Evolutionary conservation across 2,888 invertebrate genomes (phyloP).

Genomic region (Lycocerus yunnanus): DNA sequence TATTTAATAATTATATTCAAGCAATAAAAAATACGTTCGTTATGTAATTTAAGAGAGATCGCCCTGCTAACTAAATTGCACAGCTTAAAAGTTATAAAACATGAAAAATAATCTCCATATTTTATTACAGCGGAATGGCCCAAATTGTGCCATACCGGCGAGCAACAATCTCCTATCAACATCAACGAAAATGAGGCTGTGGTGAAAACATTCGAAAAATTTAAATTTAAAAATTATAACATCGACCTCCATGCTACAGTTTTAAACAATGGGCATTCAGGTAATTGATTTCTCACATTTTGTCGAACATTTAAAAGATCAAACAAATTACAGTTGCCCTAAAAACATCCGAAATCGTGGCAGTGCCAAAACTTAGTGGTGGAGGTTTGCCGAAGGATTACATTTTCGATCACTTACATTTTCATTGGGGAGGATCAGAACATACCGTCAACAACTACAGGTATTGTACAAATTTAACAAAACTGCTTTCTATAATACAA

Average conservation of each 20-base stretch:
- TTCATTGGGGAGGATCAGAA: constrained; percentile 84
- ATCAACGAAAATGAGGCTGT: constrained; percentile 62
- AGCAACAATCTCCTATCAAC: constrained; percentile 78
- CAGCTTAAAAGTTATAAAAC: neutral
- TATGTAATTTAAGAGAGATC: no score
- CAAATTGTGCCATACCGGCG: constrained; percentile 66
- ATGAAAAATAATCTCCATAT: neutral
- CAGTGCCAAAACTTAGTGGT: constrained; percentile 54
- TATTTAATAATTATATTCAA: no score
- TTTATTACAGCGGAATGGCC: constrained; percentile 61
- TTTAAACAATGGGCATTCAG: constrained; percentile 72
- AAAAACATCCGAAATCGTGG: constrained; percentile 39
- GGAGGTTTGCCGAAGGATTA: constrained; percentile 65
- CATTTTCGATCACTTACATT: constrained; percentile 74
- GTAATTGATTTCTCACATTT: constrained; percentile 51
- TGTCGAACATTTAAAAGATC: neutral
- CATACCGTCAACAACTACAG: constrained; percentile 70
- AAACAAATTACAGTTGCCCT: constrained; percentile 46
- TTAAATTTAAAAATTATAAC: constrained; percentile 65
- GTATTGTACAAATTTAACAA: constrained; percentile 34
- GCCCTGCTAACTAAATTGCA: no score
- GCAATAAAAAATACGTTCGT: no score
- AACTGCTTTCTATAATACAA: neutral
- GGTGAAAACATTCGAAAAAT: constrained; percentile 54
- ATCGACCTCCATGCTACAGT: constrained; percentile 58